Evolutionary conservation across 2,888 invertebrate species (phyloP).

Genomic region (Tridacna crocea): DNA sequence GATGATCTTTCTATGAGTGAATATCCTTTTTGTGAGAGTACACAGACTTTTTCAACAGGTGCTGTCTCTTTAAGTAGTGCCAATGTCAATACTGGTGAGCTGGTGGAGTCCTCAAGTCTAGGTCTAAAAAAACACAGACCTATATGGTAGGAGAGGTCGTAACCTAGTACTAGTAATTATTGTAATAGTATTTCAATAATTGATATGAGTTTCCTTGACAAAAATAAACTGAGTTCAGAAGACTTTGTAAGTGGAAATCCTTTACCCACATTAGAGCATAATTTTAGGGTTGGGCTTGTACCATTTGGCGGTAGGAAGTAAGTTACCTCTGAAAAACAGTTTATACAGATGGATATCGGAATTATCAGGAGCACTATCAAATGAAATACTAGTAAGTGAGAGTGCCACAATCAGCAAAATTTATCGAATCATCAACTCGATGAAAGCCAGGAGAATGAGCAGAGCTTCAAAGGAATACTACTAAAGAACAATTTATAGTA

Average conservation of each 20-base stretch:
- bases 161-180: no score
- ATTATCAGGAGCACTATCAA: slow-evolving; percentile 12
- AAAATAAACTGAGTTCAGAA: not conserved
- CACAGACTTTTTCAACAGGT: slow-evolving; percentile 23
- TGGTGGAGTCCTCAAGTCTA: not conserved
- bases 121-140: slow-evolving; percentile 16
- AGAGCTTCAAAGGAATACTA: slow-evolving; percentile 8
- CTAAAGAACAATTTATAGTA: slow-evolving; percentile 22
- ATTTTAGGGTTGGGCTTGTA: slow-evolving; percentile 34
- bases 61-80: slow-evolving; percentile 5
- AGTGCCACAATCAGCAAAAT: slow-evolving; percentile 23
- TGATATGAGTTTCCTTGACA: no score
- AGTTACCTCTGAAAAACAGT: slow-evolving; percentile 23
- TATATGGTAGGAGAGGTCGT: slow-evolving; percentile 1
- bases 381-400: slow-evolving; percentile 35
- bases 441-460: slow-evolving; percentile 14
- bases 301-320: slow-evolving; percentile 19
- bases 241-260: slow-evolving; percentile 15
- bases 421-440: slow-evolving; percentile 19
- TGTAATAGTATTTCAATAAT: no score
- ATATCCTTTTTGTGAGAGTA: not conserved
- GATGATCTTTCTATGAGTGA: no score
- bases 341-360: slow-evolving; percentile 24
- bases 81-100: slow-evolving; percentile 18
- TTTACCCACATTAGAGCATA: slow-evolving; percentile 9